phyloP scores from a whole-genome alignment of 2,113 vertebrate genomes.

The Cranoglanis bouderius region DNA sequence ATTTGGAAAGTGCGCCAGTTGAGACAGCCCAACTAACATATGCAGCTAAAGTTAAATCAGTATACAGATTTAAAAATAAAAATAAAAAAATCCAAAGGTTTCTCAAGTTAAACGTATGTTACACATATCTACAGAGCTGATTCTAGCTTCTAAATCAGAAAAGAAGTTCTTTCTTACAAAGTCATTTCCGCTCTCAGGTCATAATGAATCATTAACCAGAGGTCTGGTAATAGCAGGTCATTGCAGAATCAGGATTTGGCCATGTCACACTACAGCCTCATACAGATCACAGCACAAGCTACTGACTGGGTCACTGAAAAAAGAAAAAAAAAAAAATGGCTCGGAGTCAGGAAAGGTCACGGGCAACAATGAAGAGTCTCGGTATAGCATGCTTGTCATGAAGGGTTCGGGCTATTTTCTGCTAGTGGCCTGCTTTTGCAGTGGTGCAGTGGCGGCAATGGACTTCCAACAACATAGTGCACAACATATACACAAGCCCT shows the following conservation, averaged over 20 bases:
- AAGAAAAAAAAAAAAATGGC: background rate
- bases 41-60: background rate
- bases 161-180: conserved; percentile 8
- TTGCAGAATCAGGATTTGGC: background rate
- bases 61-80: background rate
- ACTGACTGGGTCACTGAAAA: background rate
- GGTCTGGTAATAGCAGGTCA: conserved; percentile 5
- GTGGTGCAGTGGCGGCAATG: background rate
- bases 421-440: background rate
- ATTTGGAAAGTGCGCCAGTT: background rate
- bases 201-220: conserved; percentile 54
- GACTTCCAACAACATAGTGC: conserved; percentile 4
- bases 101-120: background rate
- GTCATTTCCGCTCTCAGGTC: conserved; percentile 4
- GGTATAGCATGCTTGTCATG: background rate
- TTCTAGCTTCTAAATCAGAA: background rate
- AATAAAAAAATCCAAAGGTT: background rate
- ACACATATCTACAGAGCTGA: background rate
- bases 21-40: background rate
- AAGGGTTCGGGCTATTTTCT: conserved; percentile 17
- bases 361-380: background rate
- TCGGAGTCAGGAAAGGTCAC: conserved; percentile 2
- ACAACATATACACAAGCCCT: background rate
- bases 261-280: background rate
- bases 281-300: background rate